Evolutionary conservation across 2,888 invertebrate species (phyloP).

Genomic region (Ariolimax columbianus): DNA sequence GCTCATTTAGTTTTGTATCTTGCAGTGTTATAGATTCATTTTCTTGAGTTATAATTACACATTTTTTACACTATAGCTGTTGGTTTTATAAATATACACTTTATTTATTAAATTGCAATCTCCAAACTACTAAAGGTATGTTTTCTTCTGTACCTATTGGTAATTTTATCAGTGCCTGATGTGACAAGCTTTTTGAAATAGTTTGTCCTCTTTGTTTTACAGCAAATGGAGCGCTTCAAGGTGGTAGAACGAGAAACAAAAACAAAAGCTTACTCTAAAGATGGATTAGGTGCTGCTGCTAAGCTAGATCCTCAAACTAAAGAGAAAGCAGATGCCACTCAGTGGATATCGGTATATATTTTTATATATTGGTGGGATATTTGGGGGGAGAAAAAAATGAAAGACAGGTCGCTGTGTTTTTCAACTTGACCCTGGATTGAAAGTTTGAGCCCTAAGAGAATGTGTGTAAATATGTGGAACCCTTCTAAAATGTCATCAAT

Average conservation of each 20-base stretch:
- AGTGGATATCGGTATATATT: conserved; percentile 89
- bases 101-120: neutral
- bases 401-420: no score
- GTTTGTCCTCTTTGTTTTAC: conserved; percentile 66
- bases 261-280: conserved; percentile 99
- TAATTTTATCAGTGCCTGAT: neutral
- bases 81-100: no score
- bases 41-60: no score
- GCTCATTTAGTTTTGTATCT: conserved; percentile 33
- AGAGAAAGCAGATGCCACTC: conserved; percentile 95
- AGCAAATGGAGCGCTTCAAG: conserved; percentile 99
- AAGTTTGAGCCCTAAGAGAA: no score
- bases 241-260: conserved; percentile 99
- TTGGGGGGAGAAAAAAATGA: neutral
- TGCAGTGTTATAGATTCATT: neutral
- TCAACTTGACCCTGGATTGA: no score
- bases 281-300: conserved; percentile 95
- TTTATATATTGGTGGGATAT: neutral
- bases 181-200: neutral
- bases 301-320: conserved; percentile 99
- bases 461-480: no score
- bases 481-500: no score
- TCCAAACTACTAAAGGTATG: neutral
- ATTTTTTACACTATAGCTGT: no score
- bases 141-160: neutral